Conservation (phyloP, 2,797 vertebrate species). For the Oreortyx pictus region DNA sequence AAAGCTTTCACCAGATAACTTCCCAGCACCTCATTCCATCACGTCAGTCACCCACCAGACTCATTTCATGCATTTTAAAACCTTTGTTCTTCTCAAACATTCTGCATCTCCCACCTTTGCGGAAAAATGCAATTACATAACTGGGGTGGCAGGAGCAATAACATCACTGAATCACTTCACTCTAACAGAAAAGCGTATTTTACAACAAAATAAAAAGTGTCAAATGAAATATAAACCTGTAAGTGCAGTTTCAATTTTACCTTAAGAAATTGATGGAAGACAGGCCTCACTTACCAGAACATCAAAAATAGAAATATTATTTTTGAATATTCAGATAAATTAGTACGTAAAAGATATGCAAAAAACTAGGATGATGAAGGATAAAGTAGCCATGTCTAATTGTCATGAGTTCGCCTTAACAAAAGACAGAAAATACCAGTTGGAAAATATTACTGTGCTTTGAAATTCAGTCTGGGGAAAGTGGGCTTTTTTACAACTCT, state of each 20-base stretch:
- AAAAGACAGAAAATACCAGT: conserved; percentile 13
- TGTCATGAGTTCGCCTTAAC: not conserved
- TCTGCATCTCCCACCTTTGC: not conserved
- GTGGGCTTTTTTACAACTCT: not conserved
- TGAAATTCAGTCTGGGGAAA: not conserved
- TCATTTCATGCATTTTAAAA: not conserved
- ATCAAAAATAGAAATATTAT: not conserved
- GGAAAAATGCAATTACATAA: not conserved
- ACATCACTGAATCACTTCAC: not conserved
- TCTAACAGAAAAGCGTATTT: not conserved
- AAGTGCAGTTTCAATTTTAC: not conserved
- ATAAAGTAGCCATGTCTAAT: not conserved
- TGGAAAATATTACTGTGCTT: conserved; percentile 10
- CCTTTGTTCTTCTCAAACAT: conserved; percentile 43
- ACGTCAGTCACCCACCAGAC: conserved; percentile 7
- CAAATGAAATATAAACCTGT: not conserved
- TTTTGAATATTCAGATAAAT: not conserved
- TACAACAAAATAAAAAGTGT: not conserved
- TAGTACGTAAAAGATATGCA: not conserved
- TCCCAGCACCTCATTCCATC: not conserved
- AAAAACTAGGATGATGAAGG: not conserved
- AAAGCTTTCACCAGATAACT: conserved; percentile 12
- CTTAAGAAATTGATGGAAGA: not conserved
- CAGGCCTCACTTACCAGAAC: not conserved
- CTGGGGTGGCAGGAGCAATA: not conserved